Evolutionary conservation across 1,140 invertebrate genomes (phyloP), one percentile per base, ranked within the genome.

Genomic region (Drosophila pachea): DNA sequence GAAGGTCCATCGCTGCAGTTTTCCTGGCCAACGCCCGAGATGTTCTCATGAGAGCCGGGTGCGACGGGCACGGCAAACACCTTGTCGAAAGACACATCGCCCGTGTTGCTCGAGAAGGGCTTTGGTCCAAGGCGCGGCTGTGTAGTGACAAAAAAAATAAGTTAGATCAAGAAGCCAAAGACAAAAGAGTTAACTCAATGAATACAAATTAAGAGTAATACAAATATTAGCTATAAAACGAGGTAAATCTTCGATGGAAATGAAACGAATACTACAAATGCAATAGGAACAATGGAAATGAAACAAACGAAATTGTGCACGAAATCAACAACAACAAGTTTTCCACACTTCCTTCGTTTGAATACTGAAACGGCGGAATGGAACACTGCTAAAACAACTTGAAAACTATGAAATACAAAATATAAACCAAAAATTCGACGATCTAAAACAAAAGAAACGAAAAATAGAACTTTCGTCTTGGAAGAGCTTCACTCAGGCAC

Each of bases 91-190:
- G 93, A 94, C 77, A 95, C 94, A 67, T 94, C 93, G 12, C 92
- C 92, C 0, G 93, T 92, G 16, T 94, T 93, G 16, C 94, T 93
- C 45, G 95, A 94, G 77, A 95, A 96, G 8, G 95, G 95, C 86
- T 95, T 95, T 16, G 95, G 95, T 22, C 95, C 95, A 7, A 96
- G 91, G 12, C 94, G 92, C 14, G 95, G 95, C 95, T 95, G 35
- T 31, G 22, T 2, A 22, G 22, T 1, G 22, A 1, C 22, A 22
- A 22, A 22, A 22, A 22, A 22, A 22, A 22, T 3, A 22, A 22
- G 3, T 22, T 22, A 22, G 22, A 22, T 3, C 22, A 22, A 22
- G 3, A 22, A 2, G 22, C 22, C 22, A 22, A 22, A 22, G 1
- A 22, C 22, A 22, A 22, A 22, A 22, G 22, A 22, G 22, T 3